Evolutionary conservation across 2,888 invertebrate genomes (phyloP).

Genomic region (Andrena camellia): DNA sequence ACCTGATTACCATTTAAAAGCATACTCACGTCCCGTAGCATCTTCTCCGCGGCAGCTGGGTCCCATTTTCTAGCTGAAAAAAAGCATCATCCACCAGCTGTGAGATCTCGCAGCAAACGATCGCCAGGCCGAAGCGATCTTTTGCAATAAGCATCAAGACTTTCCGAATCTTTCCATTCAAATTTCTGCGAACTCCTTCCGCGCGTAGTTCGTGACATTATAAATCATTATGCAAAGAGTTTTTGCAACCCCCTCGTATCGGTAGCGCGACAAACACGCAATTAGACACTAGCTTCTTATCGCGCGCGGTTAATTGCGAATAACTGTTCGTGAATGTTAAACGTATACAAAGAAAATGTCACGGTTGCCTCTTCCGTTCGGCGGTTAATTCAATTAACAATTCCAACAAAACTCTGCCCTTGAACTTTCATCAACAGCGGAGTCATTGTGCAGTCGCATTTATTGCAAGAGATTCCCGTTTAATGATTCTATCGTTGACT

Average conservation of each 20-base stretch:
- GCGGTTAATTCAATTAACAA: not conserved
- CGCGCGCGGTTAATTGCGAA: not conserved
- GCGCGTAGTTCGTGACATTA: not conserved
- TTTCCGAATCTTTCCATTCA: not conserved
- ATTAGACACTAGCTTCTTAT: not conserved
- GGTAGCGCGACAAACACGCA: not conserved
- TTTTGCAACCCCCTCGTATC: not conserved
- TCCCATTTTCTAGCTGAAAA: slow-evolving; percentile 94
- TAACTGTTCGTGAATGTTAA: not conserved
- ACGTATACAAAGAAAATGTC: not conserved
- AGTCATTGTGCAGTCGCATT: not conserved
- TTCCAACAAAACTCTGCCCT: not conserved
- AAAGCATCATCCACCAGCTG: slow-evolving; percentile 16
- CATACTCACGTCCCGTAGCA: slow-evolving; percentile 94
- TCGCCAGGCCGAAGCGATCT: not conserved
- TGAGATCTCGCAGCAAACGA: not conserved
- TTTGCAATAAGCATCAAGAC: no score
- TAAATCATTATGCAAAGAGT: not conserved
- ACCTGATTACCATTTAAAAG: not conserved
- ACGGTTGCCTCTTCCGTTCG: not conserved
- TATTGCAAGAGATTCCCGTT: not conserved
- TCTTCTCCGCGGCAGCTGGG: slow-evolving; percentile 94
- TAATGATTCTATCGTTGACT: not conserved
- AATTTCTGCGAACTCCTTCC: no score
- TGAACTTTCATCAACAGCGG: not conserved